Evolutionary conservation across 2,888 invertebrate species (phyloP).

Genomic region (Cryptophagus acutangulus): DNA sequence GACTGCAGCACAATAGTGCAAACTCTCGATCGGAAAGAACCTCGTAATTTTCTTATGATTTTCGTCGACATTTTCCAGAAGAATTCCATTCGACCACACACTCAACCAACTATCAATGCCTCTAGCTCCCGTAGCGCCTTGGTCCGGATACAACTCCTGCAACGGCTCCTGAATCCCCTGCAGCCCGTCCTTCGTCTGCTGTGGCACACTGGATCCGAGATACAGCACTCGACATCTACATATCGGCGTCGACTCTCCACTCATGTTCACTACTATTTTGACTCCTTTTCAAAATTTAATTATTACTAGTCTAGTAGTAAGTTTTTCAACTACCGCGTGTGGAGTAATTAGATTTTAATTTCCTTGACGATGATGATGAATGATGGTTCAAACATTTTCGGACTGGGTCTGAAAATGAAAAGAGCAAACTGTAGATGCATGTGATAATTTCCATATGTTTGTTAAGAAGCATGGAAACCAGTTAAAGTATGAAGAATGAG

Average conservation of each 20-base stretch:
- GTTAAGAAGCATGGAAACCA: too few relatives aligned
- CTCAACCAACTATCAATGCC: slow-evolving; percentile 96
- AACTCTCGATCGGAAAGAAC: slow-evolving; percentile 91
- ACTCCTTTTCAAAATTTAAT: background rate
- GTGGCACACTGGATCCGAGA: slow-evolving; percentile 92
- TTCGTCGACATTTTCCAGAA: slow-evolving; percentile 94
- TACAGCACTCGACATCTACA: slow-evolving; percentile 96
- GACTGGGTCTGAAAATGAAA: too few relatives aligned
- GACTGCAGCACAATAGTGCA: slow-evolving; percentile 95
- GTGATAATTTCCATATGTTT: too few relatives aligned
- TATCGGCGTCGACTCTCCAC: slow-evolving; percentile 79
- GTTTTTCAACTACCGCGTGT: too few relatives aligned
- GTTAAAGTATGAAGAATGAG: too few relatives aligned
- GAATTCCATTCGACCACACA: slow-evolving; percentile 94
- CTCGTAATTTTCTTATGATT: slow-evolving; percentile 89
- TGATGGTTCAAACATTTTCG: too few relatives aligned
- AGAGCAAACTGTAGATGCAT: too few relatives aligned
- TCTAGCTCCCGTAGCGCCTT: slow-evolving; percentile 80
- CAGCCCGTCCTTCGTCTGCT: slow-evolving; percentile 95
- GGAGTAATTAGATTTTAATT: too few relatives aligned
- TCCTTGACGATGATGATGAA: too few relatives aligned
- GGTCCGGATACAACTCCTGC: slow-evolving; percentile 91
- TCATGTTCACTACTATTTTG: background rate
- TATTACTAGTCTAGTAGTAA: too few relatives aligned
- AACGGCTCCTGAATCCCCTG: slow-evolving; percentile 97